These are phyloP conservation scores for Tetranychus piercei DNA, from an alignment of 2,888 invertebrate genomes.

Conservation along the genomic window DNA sequence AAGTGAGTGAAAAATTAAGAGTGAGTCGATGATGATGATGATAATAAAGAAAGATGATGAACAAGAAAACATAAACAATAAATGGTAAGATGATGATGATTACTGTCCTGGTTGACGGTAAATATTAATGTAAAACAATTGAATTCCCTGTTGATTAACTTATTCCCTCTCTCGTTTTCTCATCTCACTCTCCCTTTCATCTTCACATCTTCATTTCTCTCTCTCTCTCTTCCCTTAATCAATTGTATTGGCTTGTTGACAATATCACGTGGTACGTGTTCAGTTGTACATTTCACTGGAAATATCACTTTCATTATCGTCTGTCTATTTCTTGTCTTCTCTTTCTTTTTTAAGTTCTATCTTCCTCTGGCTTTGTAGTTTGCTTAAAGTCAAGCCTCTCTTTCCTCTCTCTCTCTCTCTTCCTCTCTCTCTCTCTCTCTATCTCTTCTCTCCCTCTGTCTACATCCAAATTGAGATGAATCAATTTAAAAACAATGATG, in stretches of 20 bases:
- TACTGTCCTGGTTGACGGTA: background rate
- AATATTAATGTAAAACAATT: background rate
- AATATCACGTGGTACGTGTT: background rate
- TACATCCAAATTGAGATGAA: background rate
- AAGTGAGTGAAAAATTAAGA: conserved; percentile 9
- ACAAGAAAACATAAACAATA: background rate
- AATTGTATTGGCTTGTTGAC: background rate
- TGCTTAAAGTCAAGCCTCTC: background rate
- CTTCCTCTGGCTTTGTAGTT: too few relatives aligned
- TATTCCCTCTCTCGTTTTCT: background rate
- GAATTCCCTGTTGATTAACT: background rate
- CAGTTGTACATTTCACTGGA: background rate
- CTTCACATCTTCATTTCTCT: background rate
- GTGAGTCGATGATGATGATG: background rate
- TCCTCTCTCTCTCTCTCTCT: background rate
- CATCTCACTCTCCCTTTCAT: conserved; percentile 5
- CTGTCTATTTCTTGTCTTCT: background rate
- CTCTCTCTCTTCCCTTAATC: background rate
- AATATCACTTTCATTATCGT: background rate
- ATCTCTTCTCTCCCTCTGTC: conserved; percentile 2
- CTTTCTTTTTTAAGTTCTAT: background rate
- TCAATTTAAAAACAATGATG: background rate
- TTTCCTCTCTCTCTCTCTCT: background rate
- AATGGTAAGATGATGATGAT: background rate
- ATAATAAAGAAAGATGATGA: conserved; percentile 1